Percentiles rank a stretch among this genome's conserved stretches.
Conservation (phyloP, 2,888 invertebrate species). For the Meiosimyza platycephala region DNA sequence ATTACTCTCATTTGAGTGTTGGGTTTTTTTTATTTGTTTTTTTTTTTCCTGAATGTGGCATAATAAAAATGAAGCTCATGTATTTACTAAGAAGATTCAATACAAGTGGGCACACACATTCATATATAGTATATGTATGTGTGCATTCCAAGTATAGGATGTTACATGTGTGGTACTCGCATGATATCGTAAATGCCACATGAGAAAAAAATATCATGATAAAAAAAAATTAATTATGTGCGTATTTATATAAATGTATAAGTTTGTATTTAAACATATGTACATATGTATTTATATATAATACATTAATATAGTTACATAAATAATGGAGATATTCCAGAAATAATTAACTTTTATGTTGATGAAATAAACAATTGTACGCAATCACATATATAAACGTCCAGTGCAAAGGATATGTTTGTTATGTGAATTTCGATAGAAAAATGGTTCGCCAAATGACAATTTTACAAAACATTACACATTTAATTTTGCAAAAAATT, state of each 20-base stretch:
- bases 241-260: neutral
- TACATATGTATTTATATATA: neutral
- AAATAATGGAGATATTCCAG: neutral
- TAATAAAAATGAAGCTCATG: constrained; percentile 8
- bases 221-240: constrained; percentile 9
- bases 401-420: too few species aligned
- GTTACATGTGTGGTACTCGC: too few species aligned
- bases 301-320: constrained; percentile 8
- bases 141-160: too few species aligned
- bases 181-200: too few species aligned
- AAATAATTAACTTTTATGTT: neutral
- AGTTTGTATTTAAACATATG: neutral
- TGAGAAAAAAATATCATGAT: too few species aligned
- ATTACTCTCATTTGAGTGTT: neutral
- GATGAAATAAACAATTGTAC: neutral
- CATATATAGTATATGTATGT: too few species aligned
- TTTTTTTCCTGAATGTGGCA: neutral
- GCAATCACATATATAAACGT: neutral
- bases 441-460: too few species aligned
- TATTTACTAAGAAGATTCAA: neutral
- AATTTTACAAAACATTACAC: too few species aligned
- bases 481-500: too few species aligned
- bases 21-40: neutral
- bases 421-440: too few species aligned
- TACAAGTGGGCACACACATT: neutral